Percentiles rank a stretch among this genome's conserved stretches.
Evolutionary conservation across 2,113 vertebrate species (phyloP).

Genomic region (Lepisosteus oculatus): DNA sequence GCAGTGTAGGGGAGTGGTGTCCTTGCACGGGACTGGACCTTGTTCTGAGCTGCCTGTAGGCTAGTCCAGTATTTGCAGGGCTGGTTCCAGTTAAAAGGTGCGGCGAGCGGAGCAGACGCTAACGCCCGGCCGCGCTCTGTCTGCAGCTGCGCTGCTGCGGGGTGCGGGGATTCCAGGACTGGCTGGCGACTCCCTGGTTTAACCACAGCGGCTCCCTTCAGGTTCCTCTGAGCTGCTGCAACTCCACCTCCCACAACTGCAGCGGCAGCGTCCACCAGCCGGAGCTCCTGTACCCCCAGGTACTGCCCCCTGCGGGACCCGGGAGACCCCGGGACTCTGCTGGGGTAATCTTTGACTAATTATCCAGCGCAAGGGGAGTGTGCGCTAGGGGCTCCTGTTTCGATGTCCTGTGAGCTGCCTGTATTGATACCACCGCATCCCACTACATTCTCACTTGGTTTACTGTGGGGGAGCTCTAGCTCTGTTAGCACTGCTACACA

Average conservation of each 20-base stretch:
- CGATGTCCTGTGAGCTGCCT: no score
- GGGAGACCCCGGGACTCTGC: no score
- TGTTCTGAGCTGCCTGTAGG: neutral
- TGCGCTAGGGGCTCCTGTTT: no score
- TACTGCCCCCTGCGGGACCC: constrained; percentile 11
- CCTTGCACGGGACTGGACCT: no score
- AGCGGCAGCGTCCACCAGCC: constrained; percentile 36
- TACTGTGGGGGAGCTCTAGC: no score
- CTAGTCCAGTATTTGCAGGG: neutral
- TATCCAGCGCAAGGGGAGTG: no score
- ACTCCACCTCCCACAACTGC: constrained; percentile 40
- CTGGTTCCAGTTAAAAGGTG: neutral
- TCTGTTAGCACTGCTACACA: no score
- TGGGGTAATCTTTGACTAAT: no score
- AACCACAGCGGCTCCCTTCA: constrained; percentile 26
- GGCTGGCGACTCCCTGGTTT: constrained; percentile 53
- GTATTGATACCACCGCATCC: no score
- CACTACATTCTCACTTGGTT: no score
- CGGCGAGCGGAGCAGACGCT: neutral
- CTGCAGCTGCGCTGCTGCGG: constrained; percentile 55
- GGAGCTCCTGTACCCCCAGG: constrained; percentile 42
- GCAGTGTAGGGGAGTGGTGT: no score
- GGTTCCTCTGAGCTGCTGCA: constrained; percentile 57
- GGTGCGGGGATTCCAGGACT: constrained; percentile 47
- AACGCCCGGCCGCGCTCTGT: neutral